Conservation (phyloP, 2,797 vertebrate genomes). For the Craterocephalus amniculus region DNA sequence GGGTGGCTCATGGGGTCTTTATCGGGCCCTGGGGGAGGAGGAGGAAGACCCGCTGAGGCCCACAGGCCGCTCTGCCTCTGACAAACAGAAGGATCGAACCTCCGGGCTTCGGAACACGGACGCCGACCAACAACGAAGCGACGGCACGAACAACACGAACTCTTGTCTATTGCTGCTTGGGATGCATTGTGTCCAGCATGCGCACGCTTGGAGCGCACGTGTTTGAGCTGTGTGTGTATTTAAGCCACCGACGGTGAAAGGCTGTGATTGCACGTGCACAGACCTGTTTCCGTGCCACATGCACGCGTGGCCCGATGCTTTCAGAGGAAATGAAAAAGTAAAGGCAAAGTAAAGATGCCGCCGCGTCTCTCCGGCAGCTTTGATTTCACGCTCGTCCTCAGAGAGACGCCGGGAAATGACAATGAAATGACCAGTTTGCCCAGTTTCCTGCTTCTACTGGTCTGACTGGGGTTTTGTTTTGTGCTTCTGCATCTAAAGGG, state of each 20-base stretch:
- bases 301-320: constrained; percentile 18
- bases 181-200: constrained; percentile 9
- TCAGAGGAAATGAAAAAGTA: constrained; percentile 13
- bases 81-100: constrained; percentile 7
- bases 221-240: too few species aligned
- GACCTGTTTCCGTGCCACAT: neutral
- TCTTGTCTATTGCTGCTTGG: too few species aligned
- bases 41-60: too few species aligned
- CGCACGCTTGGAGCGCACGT: constrained; percentile 32
- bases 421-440: too few species aligned
- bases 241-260: constrained; percentile 69
- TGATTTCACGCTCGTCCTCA: too few species aligned
- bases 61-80: constrained; percentile 14
- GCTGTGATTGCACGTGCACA: constrained; percentile 36
- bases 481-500: constrained; percentile 19
- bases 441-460: too few species aligned
- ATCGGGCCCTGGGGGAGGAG: too few species aligned
- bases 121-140: neutral
- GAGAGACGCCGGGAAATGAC: too few species aligned
- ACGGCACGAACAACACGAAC: too few species aligned
- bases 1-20: too few species aligned
- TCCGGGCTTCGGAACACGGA: neutral
- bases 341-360: constrained; percentile 26
- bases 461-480: neutral
- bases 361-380: too few species aligned